A percentile compares a stretch with the other conserved stretches of the same genome.
Evolutionary conservation across 2,113 vertebrate genomes (phyloP).

Genomic region (Python bivittatus): DNA sequence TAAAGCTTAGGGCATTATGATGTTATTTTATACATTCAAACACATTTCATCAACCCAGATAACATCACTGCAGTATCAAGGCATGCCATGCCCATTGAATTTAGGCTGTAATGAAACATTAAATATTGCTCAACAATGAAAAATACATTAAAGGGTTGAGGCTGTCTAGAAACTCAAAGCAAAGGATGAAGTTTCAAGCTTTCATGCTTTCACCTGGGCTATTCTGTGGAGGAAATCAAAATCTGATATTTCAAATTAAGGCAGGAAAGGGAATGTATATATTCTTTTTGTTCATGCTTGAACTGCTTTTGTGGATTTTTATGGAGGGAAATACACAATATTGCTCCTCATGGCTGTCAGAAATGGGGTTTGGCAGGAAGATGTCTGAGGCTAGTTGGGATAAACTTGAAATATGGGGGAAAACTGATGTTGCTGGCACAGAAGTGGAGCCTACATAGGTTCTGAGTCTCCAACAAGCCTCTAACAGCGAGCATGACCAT

Average conservation of each 20-base stretch:
- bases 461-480: background rate
- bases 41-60: constrained; percentile 41
- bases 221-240: constrained; percentile 28
- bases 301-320: constrained; percentile 26
- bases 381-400: background rate
- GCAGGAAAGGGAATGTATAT: background rate
- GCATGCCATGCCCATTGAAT: constrained; percentile 42
- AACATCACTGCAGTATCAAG: constrained; percentile 50
- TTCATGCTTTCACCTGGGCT: constrained; percentile 4
- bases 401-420: background rate
- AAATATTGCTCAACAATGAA: constrained; percentile 49
- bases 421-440: background rate
- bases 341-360: background rate
- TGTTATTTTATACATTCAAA: constrained; percentile 4
- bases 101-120: constrained; percentile 49
- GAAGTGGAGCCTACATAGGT: background rate
- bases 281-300: background rate
- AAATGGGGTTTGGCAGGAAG: background rate
- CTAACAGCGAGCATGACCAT: background rate
- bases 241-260: constrained; percentile 3
- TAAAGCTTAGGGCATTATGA: constrained; percentile 44
- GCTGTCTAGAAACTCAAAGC: constrained; percentile 19
- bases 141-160: constrained; percentile 34
- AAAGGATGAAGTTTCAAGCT: constrained; percentile 40
- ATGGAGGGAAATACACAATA: background rate